Conservation (phyloP, 1,140 invertebrate species). For the Aphaenogaster floridana region DNA sequence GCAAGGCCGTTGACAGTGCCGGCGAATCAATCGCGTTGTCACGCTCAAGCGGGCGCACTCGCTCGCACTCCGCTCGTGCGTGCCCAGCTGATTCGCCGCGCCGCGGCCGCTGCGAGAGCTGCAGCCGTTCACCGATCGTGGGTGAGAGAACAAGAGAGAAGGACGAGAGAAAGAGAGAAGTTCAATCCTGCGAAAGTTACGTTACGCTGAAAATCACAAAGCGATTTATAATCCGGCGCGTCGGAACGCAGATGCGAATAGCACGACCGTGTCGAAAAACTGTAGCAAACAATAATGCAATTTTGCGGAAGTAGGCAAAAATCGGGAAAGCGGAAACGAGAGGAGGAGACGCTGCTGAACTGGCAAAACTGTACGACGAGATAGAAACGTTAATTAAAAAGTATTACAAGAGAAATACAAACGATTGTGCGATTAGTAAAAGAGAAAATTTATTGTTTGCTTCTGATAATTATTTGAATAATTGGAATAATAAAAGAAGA, state of each 20-base stretch:
- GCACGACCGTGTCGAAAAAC: background rate
- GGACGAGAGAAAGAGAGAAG: constrained; percentile 21
- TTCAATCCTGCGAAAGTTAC: constrained; percentile 33
- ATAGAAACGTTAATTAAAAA: background rate
- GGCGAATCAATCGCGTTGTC: constrained; percentile 71
- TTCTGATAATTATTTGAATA: background rate
- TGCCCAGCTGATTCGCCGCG: constrained; percentile 67
- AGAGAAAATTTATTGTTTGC: background rate
- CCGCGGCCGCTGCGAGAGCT: constrained; percentile 2
- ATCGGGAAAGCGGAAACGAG: background rate
- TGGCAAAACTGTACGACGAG: background rate
- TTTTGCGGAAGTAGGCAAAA: constrained; percentile 21
- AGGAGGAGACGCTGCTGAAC: background rate
- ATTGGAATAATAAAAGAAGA: background rate
- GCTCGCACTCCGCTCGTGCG: constrained; percentile 61
- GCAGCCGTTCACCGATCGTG: constrained; percentile 30
- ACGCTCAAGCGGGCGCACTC: constrained; percentile 57
- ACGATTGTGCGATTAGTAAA: background rate
- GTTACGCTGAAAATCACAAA: constrained; percentile 36
- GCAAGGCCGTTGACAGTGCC: constrained; percentile 72
- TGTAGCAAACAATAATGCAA: constrained; percentile 15
- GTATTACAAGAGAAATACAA: background rate
- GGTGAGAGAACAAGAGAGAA: constrained; percentile 37
- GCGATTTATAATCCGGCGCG: constrained; percentile 6
- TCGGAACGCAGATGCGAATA: background rate